Evolutionary conservation across 2,113 vertebrate species (phyloP), one percentile per base, ranked within the genome.

Genomic region (Vidua macroura): DNA sequence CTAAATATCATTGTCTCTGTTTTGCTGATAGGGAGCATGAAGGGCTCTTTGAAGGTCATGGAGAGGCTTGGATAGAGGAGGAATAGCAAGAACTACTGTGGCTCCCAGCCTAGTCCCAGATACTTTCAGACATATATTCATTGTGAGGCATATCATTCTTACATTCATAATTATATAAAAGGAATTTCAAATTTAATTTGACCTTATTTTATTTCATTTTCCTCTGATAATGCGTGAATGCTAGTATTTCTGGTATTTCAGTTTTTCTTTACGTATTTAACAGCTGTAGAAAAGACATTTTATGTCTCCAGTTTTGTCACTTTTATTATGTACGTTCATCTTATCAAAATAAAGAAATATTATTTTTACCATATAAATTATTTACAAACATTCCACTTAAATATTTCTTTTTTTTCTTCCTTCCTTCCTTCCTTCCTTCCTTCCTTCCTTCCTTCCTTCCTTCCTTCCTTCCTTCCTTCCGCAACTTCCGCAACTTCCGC

Each of bases 1-100:
- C 63, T 86, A 93, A 96, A 67, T 90, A 88, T 81, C 39, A 48
- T 66, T 85, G 83, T 92, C 72, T 88, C 86, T 86, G 24, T 83
- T 90, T 90, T 70, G 70, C 75, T 83, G 79, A 83, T 81, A 93
- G 64, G 14, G 33, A 88, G n/a, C 27, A 39, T 88, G 75, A 92
- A 93, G 88, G 58, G 5, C 43, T 83, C 44, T 15, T 39, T 90
- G 79, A 93, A 94, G 92, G 93, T 94, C 92, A 81, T 3, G 7
- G 27, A 80, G 46, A 80, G 18, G 15, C 60, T 15, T 13, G 48
- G 19, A 15, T 10, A 59, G 59, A 69, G 18, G 1, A 84, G 4
- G 9, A 74, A 68, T 24, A 73, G 31, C 0, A 3, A n/a, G 11
- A 88, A 31, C 11, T 67, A 31, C 27, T 1, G 3, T 5, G 0